Percentiles rank a stretch among this genome's conserved stretches.
These are phyloP conservation scores for Protobothrops flavoviridis DNA, from an alignment of 2,113 vertebrate species.

Conservation along the genomic window DNA sequence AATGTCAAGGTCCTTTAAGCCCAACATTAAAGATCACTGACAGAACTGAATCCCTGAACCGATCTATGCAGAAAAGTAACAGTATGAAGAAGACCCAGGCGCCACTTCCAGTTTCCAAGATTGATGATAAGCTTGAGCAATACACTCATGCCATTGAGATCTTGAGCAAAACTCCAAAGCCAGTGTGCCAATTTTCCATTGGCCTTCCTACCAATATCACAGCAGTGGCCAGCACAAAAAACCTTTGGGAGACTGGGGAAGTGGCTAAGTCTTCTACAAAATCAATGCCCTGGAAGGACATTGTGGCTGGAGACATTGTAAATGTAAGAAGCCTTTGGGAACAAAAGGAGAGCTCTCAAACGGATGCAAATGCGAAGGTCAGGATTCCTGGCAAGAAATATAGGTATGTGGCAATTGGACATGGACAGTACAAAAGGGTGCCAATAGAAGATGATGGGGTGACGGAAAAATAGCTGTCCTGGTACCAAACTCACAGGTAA, in stretches of 20 bases:
- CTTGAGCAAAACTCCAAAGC: constrained; percentile 70
- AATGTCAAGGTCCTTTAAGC: constrained; percentile 70
- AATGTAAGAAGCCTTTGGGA: constrained; percentile 94
- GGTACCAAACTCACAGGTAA: constrained; percentile 54
- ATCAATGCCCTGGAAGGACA: constrained; percentile 77
- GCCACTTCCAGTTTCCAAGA: constrained; percentile 78
- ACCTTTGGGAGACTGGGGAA: constrained; percentile 85
- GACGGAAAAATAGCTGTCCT: constrained; percentile 47
- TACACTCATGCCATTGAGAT: constrained; percentile 90
- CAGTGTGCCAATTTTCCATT: constrained; percentile 67
- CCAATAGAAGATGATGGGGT: constrained; percentile 59
- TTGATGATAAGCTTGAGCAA: constrained; percentile 86
- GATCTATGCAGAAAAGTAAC: constrained; percentile 83
- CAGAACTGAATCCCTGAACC: constrained; percentile 81
- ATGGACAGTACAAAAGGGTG: constrained; percentile 91
- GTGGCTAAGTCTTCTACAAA: constrained; percentile 68
- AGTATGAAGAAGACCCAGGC: constrained; percentile 78
- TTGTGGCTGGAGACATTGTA: constrained; percentile 86
- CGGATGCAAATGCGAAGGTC: constrained; percentile 54
- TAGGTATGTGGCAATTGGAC: constrained; percentile 85
- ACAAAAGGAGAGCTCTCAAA: constrained; percentile 71
- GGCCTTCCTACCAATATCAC: constrained; percentile 79
- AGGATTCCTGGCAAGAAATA: constrained; percentile 74
- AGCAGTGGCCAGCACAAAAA: constrained; percentile 86
- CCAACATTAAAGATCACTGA: constrained; percentile 81